Conservation (phyloP, 1,140 invertebrate species). For the Eriosoma lanigerum region DNA sequence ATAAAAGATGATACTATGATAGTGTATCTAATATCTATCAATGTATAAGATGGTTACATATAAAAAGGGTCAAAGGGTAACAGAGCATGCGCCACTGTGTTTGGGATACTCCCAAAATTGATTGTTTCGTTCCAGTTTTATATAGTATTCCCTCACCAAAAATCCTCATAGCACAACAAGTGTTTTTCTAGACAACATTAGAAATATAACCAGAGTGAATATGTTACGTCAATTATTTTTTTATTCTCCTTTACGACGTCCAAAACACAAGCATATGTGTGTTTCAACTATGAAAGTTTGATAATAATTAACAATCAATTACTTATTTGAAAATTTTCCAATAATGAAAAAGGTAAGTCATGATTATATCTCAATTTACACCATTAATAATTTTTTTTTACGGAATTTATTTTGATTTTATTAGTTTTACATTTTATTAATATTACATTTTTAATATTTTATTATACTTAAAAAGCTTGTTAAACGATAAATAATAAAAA, state of each 20-base stretch:
- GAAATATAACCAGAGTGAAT: background rate
- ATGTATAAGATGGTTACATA: constrained; percentile 6
- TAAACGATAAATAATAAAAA: too few species aligned
- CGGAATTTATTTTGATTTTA: too few species aligned
- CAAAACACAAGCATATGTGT: constrained; percentile 10
- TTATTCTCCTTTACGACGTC: constrained; percentile 1
- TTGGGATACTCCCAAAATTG: constrained; percentile 49
- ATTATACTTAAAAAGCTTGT: too few species aligned
- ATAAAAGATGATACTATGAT: background rate
- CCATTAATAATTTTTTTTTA: too few species aligned
- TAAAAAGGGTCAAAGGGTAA: constrained; percentile 38
- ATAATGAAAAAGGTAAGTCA: constrained; percentile 40
- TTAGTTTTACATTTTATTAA: too few species aligned
- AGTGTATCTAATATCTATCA: too few species aligned
- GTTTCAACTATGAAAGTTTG: constrained; percentile 3
- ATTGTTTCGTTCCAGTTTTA: constrained; percentile 36
- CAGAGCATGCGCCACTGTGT: constrained; percentile 33
- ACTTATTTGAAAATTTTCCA: background rate
- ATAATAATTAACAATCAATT: background rate
- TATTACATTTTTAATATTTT: too few species aligned
- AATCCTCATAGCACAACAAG: constrained; percentile 25
- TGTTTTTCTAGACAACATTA: constrained; percentile 24
- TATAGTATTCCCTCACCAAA: background rate
- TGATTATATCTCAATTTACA: background rate
- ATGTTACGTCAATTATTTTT: constrained; percentile 40